These are phyloP conservation scores for Lethrus apterus DNA, from an alignment of 1,140 invertebrate species.

Conservation along the genomic window DNA sequence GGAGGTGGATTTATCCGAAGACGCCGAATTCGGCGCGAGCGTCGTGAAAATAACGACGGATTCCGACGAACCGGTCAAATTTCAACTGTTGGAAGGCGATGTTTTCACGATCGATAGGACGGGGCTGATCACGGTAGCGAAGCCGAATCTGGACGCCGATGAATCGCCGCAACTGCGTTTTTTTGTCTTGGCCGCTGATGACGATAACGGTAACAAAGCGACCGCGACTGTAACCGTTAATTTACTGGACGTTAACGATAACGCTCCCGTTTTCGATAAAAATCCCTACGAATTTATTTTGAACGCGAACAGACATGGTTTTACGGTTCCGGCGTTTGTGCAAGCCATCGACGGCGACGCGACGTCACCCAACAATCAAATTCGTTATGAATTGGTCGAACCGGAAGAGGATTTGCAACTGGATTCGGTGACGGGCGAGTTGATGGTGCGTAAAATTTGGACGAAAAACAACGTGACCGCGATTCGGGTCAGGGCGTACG, in stretches of 20 bases:
- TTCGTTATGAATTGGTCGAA: slow-evolving; percentile 72
- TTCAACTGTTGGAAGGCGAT: slow-evolving; percentile 66
- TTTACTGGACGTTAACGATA: slow-evolving; percentile 80
- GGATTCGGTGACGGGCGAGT: slow-evolving; percentile 66
- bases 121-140: slow-evolving; percentile 69
- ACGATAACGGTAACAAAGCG: slow-evolving; percentile 65
- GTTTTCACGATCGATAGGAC: slow-evolving; percentile 71
- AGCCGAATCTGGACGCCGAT: slow-evolving; percentile 77
- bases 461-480: slow-evolving; percentile 50
- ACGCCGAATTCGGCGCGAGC: slow-evolving; percentile 65
- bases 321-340: slow-evolving; percentile 62
- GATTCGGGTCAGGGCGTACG: slow-evolving; percentile 66
- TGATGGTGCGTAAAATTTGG: slow-evolving; percentile 28
- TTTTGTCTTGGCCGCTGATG: slow-evolving; percentile 77
- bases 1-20: slow-evolving; percentile 67
- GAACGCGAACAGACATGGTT: slow-evolving; percentile 61
- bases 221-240: slow-evolving; percentile 65
- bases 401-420: slow-evolving; percentile 43
- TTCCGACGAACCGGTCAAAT: slow-evolving; percentile 47
- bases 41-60: slow-evolving; percentile 69
- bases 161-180: slow-evolving; percentile 64
- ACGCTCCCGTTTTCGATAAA: slow-evolving; percentile 74
- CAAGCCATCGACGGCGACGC: slow-evolving; percentile 77
- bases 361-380: slow-evolving; percentile 76
- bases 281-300: slow-evolving; percentile 75